Evolutionary conservation across 2,797 vertebrate species (phyloP), one percentile per base, ranked within the genome.

Genomic region (Serranus cabrilla): DNA sequence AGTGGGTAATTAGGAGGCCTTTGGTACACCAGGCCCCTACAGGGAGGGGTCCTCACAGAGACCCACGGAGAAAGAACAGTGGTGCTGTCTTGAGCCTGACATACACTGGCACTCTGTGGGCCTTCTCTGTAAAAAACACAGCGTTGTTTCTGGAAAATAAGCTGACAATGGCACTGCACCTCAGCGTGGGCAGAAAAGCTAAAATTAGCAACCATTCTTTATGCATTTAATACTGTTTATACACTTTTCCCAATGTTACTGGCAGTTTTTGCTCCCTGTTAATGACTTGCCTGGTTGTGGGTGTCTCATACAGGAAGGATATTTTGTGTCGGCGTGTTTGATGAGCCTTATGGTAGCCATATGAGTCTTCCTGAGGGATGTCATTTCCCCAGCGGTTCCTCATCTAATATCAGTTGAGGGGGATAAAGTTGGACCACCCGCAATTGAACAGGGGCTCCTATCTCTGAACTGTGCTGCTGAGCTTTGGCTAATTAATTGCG

Each of bases 1-100:
- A 92, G 89, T 86, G 83, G 82, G 87, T 93, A 92, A 93, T 95
- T 95, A 94, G 91, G 93, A 90, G 93, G 92, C 88, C 92, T 87
- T 72, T 72, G 81, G 80, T 83, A 65, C 83, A 58, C 54, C 10
- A 74, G 82, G 84, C 76, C 68, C 70, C 80, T 77, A 18, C 47
- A 60, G 71, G 79, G 81, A 85, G 82, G 65, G 84, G 81, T 78
- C 65, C 61, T 16, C 54, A 52, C 37, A 46, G 65, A 76, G 65
- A 77, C 59, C 55, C 27, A 45, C 4, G 50, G 66, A 80, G 74
- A 83, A 56, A 80, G 77, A 91, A 90, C 88, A 88, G 86, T 84
- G 73, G 76, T 74, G 67, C 73, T 72, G 86, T 87, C 79, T 91
- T 67, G 52, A 85, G 72, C 62, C 72, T 83, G 80, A 81, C 70